Percentiles rank a stretch among this genome's conserved stretches.
These are phyloP conservation scores for Ophthalmolycus amberensis DNA, from an alignment of 2,113 vertebrate species.

Conservation along the genomic window DNA sequence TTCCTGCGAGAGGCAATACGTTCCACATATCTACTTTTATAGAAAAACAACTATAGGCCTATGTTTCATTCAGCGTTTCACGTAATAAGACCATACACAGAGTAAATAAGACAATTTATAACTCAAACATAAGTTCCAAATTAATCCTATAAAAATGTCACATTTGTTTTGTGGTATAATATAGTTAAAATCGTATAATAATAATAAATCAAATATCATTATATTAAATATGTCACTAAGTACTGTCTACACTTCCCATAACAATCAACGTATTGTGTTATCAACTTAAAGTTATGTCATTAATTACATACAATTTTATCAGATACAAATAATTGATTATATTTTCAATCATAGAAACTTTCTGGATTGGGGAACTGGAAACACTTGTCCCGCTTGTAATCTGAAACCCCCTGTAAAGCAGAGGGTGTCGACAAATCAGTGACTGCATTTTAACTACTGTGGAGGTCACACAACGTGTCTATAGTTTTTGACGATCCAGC, in stretches of 20 bases:
- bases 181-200: background rate
- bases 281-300: background rate
- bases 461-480: background rate
- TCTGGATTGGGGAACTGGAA: background rate
- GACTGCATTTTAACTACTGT: background rate
- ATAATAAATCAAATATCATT: background rate
- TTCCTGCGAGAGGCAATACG: background rate
- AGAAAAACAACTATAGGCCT: background rate
- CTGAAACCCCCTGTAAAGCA: constrained; percentile 6
- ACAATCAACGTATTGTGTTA: background rate
- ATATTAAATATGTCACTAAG: background rate
- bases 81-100: background rate
- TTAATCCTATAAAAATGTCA: background rate
- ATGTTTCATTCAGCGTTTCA: background rate
- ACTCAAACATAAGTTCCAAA: background rate
- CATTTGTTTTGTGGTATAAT: background rate
- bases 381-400: constrained; percentile 18
- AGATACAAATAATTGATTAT: background rate
- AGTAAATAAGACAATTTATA: background rate
- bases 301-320: background rate
- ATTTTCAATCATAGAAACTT: background rate
- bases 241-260: background rate
- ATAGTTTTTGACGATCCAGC: constrained; percentile 40
- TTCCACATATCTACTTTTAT: background rate
- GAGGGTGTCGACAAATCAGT: constrained; percentile 26